A percentile compares a stretch with the other conserved stretches of the same genome.
phyloP scores from a whole-genome alignment of 2,888 invertebrate genomes.

The Metopia argyrocephala region DNA sequence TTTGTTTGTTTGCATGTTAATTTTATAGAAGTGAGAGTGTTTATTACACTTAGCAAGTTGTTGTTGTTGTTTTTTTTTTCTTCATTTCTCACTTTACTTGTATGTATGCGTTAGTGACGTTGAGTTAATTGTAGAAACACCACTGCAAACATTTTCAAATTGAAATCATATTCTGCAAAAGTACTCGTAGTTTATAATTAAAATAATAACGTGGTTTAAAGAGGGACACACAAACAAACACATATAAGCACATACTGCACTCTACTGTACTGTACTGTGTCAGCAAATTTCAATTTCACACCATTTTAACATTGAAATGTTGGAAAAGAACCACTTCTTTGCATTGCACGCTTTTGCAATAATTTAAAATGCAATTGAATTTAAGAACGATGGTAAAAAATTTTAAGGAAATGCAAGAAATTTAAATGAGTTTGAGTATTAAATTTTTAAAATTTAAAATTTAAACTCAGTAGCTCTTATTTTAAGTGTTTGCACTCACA shows the following conservation, averaged over 20 bases:
- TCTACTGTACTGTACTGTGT: background rate
- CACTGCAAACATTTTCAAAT: constrained; percentile 51
- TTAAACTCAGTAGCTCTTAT: too few species aligned
- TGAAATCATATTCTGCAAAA: constrained; percentile 53
- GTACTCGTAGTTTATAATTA: constrained; percentile 54
- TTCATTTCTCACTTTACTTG: background rate
- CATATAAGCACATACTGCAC: background rate
- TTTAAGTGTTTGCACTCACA: too few species aligned
- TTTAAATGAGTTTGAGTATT: too few species aligned
- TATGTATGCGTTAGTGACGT: constrained; percentile 8
- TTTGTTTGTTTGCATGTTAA: too few species aligned
- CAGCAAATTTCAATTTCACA: constrained; percentile 38
- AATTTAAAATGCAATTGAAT: constrained; percentile 4
- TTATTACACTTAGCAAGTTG: too few species aligned
- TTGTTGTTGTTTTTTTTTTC: background rate
- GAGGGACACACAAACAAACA: constrained; percentile 9
- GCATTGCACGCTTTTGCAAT: background rate
- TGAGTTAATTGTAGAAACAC: constrained; percentile 54
- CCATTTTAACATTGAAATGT: constrained; percentile 18
- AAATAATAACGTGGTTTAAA: constrained; percentile 36
- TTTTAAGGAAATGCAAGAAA: too few species aligned
- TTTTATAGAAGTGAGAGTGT: too few species aligned
- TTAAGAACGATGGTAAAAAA: background rate
- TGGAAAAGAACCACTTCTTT: too few species aligned
- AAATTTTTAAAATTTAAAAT: too few species aligned